Evolutionary conservation across 2,797 vertebrate genomes (phyloP), one percentile per base, ranked within the genome.

Genomic region (Eulemur coronatus): DNA sequence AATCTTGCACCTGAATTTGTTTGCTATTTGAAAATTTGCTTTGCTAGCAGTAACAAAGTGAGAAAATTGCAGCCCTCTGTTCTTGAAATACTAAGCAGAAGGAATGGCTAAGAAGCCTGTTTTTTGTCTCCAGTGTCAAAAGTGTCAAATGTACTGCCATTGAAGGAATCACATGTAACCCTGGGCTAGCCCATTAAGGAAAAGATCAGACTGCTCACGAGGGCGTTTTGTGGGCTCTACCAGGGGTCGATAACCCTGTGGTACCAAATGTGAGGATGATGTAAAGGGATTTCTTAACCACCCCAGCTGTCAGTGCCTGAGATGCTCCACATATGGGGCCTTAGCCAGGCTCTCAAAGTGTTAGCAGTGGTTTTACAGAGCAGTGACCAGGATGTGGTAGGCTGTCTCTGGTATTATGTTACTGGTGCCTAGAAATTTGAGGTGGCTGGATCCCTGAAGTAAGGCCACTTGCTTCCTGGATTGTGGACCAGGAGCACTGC

Each of bases 211-310:
- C 38, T 72, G 33, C 63, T 59, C 35, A 11, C 12, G 61, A 48
- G 38, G 3, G 4, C 35, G 5, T 48, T 18, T 7, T 35, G 48
- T 65, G 26, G 13, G 11, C 52, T 28, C 4, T 22, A 0, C 15
- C 7, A 0, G 13, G 22, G 59, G 10, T n/a, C 0, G 1, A 0
- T 33, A 28, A 52, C 2, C 48, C n/a, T 4, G 4, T 4, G 12
- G 12, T 50, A 5, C 50, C 4, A 0, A 10, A 4, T 6, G 0
- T 9, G 11, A 46, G 61, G 24, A 14, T 52, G 59, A 79, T 24
- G 12, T 10, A 14, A 67, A 85, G 59, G 43, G 38, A 57, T 26
- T 80, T 30, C 48, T 20, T 61, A 12, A 26, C 10, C 46, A 0
- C 35, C 17, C 82, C 41, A 15, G 4, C 91, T n/a, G 9, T 33